Evolutionary conservation across 2,888 invertebrate genomes (phyloP), one percentile per base, ranked within the genome.

Genomic region (Standfussiana lucernea): DNA sequence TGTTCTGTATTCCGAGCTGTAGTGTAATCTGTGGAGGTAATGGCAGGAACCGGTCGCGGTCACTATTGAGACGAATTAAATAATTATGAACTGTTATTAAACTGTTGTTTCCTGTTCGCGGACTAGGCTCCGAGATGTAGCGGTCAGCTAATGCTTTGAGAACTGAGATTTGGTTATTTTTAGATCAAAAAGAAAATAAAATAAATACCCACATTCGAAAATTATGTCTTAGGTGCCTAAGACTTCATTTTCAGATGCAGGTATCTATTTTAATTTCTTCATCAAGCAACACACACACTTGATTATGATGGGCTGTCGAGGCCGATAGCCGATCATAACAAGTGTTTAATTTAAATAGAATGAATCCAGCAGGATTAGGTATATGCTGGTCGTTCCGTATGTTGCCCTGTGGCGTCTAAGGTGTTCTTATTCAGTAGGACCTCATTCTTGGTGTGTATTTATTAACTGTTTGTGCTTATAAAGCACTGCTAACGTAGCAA

Each of bases 51-150:
- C 75, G 71, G 72, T 71, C 84, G 72, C 80, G 66, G 77, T 73
- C 78, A 67, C 80, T 75, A 86, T 86, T 84, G 83, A 80, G 79
- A 81, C 80, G 75, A 83, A 84, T 87, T 85, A 87, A 88, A 83
- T 82, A 88, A 90, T 90, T 88, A 88, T 79, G 79, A 84, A 75
- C 82, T 79, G 84, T 83, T 86, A 89, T 88, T 89, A 88, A 87
- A 75, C 84, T 84, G 87, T 80, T 82, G 78, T 89, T 90, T 91
- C 90, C 91, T 86, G 77, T 67, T 73, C 68, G 68, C 15, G 65
- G 84, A 37, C 59, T 35, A 47, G 32, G 66, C 37, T 71, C 28
- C 7, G 47, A 84, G 73, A 65, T 70, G 61, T 56, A 71, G 77
- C 82, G 83, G 67, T 68, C 32, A n/a, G 15, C 13, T 24, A 3